Base-by-base conservation (phyloP, 2,797 vertebrate species). In the Gadopsis marmoratus region DNA sequence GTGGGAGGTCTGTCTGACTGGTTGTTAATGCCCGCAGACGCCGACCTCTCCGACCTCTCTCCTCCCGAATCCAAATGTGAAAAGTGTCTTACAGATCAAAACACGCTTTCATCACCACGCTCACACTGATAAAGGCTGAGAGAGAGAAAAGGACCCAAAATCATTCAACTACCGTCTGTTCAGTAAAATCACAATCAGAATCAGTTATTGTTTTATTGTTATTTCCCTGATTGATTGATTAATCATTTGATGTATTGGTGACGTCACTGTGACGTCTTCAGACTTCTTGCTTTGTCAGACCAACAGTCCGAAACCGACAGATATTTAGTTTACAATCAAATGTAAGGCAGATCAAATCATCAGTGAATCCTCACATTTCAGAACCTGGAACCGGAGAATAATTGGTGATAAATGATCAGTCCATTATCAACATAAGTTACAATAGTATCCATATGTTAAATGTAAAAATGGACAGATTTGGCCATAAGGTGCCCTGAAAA, bases 21-120 rank as follows among this genome's bases (percentile, higher is more conserved):
- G 60, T 67, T 71, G 84, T 82, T 90, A 79, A 84, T 86, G 80
- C 83, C 61, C 74, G 41, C 33, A 76, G 51, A 79, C 2, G 58
- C 54, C 89, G 90, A 90, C 88, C 90, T 90, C 86, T 89, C 87
- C 79, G 85, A 88, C 83, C 81, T 88, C 82, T 85, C 77, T 82
- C 61, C 67, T 79, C 79, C 58, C 70, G 81, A 81, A 89, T 77
- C 84, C 80, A 89, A 50, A 80, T 85, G 88, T 80, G 80, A 88
- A 85, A 80, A 86, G 88, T 88, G 83, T 83, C 83, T 85, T 82
- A 83, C 74, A 63, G 69, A 84, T 90, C 81, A 88, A 85, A 91
- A 88, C 79, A 87, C 7, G 78, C 83, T 90, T 92, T 91, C 72
- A 90, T 85, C 85, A 62, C 37, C 1, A 56, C 11, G 16, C 71